Evolutionary conservation across 2,888 invertebrate genomes (phyloP), one percentile per base, ranked within the genome.

Genomic region (Eristalis arbustorum): DNA sequence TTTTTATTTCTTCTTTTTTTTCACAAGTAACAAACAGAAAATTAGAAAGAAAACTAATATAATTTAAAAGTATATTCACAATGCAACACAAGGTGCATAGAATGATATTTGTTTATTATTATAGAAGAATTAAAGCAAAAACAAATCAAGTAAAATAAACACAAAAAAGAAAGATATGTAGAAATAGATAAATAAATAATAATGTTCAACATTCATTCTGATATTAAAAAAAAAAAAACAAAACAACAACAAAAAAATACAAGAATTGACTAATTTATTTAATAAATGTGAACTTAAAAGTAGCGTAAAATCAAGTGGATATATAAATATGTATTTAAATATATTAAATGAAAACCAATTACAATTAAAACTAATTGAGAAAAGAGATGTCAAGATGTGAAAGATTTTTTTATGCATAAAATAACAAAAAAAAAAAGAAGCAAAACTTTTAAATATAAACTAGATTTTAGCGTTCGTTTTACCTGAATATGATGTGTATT

Each of bases 181-280:
- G 82, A 88, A 81, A 88, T 74, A 88, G 69, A 88, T 82, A 80
- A 83, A 69, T 75, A 68, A 83, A 87, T 87, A 90, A 89, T 71
- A 89, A 88, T 88, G 89, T 89, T 74, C 85, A 88, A 88, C 88
- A 89, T 90, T 90, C 90, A 89, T 89, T 90, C 87, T 83, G 69
- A 87, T 90, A 89, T 89, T 89, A 90, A 90, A 89, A 89, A 87
- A 89, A 90, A 88, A 69, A 89, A 88, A 88, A 61, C 31, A 22
- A 79, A 49, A 31, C 31, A 31, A 74, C 71, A 66, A 59, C 67
- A 42, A 22, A 79, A 56, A 76, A 62, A 67, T 42, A 76, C 18
- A 49, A 49, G 59, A 73, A 84, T 80, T 88, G 80, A 84, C 77
- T 84, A 77, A 84, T 88, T 88, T 84, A 88, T 88, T 81, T 74